These are phyloP conservation scores for Henricia sp. DNA, from an alignment of 53 echinoderm and acorn worm genomes.

Conservation along the genomic window DNA sequence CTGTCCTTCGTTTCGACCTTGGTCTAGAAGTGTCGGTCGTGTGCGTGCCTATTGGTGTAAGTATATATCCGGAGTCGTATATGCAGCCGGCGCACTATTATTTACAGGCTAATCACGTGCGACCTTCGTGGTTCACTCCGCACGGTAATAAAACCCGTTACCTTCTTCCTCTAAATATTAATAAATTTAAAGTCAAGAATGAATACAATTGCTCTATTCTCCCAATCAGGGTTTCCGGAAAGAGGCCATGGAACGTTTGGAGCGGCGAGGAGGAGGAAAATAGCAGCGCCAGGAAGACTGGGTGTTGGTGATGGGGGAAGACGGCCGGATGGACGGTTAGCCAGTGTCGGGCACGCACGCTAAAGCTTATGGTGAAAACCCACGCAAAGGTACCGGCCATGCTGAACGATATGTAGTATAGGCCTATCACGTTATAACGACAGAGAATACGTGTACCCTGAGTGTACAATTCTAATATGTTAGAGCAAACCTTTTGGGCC, in stretches of 20 bases:
- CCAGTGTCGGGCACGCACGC: slow-evolving; percentile 32
- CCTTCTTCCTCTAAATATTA: slow-evolving; percentile 3
- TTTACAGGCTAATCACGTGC: neutral
- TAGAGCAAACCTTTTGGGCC: too few species aligned
- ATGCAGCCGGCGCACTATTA: slow-evolving; percentile 27
- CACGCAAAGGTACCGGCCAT: neutral
- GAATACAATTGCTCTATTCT: neutral
- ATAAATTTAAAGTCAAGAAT: slow-evolving; percentile 14
- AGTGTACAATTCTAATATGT: too few species aligned
- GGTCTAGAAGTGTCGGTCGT: slow-evolving; percentile 36
- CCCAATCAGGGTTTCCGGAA: slow-evolving; percentile 1
- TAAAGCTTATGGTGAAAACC: neutral
- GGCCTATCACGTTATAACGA: too few species aligned
- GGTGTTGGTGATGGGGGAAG: neutral
- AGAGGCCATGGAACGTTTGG: neutral
- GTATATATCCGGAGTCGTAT: slow-evolving; percentile 38
- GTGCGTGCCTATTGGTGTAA: slow-evolving; percentile 42
- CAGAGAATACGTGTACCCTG: too few species aligned
- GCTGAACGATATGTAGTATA: too few species aligned
- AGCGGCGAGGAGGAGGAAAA: neutral
- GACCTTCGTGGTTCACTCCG: slow-evolving; percentile 44
- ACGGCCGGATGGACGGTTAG: slow-evolving; percentile 4
- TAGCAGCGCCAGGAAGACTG: slow-evolving; percentile 34
- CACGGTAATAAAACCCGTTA: neutral
- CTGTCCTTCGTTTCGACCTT: slow-evolving; percentile 30